Percentiles rank a stretch among this genome's conserved stretches.
These are phyloP conservation scores for Pseudorhiza aurosa DNA, from an alignment of 30 jellyfish, hydroid and myxozoan genomes.

Conservation along the genomic window DNA sequence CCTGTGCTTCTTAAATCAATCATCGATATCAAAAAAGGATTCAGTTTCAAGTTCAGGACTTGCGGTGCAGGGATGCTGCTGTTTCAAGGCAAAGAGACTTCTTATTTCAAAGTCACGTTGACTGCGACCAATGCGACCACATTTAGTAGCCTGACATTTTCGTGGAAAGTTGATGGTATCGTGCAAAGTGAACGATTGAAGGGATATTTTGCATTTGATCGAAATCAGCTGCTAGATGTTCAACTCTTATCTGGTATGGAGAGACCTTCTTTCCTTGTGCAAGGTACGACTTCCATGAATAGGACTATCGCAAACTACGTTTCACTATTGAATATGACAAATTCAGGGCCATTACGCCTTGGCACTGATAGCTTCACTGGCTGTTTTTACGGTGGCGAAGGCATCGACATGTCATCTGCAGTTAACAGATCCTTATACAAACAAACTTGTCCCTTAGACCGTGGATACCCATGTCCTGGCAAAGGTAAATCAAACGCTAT, in stretches of 20 bases:
- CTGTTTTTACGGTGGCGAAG: slow-evolving; percentile 51
- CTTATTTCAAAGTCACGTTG: slow-evolving; percentile 36
- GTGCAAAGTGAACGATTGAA: not conserved
- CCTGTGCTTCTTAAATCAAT: slow-evolving; percentile 8
- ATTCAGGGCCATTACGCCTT: slow-evolving; percentile 17
- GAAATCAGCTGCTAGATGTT: slow-evolving; percentile 20
- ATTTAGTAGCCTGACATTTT: slow-evolving; percentile 29
- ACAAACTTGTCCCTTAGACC: slow-evolving; percentile 61
- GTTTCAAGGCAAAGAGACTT: slow-evolving; percentile 4
- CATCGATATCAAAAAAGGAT: slow-evolving; percentile 25
- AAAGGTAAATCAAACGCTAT: slow-evolving; percentile 6
- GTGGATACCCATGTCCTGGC: slow-evolving; percentile 26
- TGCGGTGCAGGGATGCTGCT: slow-evolving; percentile 53
- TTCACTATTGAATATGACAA: not conserved
- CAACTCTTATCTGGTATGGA: not conserved
- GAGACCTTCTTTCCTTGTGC: slow-evolving; percentile 10
- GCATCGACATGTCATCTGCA: slow-evolving; percentile 37
- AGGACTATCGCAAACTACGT: slow-evolving; percentile 2
- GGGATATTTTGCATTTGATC: slow-evolving; percentile 39
- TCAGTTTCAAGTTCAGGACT: slow-evolving; percentile 63
- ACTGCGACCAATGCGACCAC: not conserved
- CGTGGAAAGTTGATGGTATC: slow-evolving; percentile 27
- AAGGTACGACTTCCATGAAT: slow-evolving; percentile 10
- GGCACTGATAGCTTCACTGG: slow-evolving; percentile 50
- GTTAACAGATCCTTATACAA: not conserved